Evolutionary conservation across 2,888 invertebrate species (phyloP).

Genomic region (Acronicta leporina): DNA sequence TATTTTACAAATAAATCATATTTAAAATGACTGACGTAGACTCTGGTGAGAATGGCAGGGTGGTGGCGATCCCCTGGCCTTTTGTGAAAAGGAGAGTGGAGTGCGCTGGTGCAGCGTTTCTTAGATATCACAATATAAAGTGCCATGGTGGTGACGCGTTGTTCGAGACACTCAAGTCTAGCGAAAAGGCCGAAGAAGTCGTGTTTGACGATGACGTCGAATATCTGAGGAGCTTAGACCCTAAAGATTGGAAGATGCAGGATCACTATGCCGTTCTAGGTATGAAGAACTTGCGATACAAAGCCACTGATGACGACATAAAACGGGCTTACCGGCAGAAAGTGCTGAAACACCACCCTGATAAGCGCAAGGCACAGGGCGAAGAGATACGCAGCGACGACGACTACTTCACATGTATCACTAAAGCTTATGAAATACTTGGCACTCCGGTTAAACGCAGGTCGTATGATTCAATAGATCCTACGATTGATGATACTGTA

Average conservation of each 20-base stretch:
- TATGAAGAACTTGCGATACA: conserved; percentile 93
- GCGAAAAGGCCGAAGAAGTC: conserved; percentile 82
- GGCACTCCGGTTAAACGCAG: conserved; percentile 94
- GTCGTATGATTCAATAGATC: conserved; percentile 99
- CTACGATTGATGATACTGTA: conserved; percentile 96
- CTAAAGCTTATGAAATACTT: conserved; percentile 97
- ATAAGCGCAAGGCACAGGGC: conserved; percentile 97
- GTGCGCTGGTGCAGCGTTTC: conserved; percentile 86
- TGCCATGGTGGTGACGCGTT: conserved; percentile 85
- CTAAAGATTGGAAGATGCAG: conserved; percentile 99
- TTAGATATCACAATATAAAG: conserved; percentile 85
- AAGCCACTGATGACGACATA: conserved; percentile 97
- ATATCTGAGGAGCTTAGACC: conserved; percentile 96
- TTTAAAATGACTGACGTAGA: conserved; percentile 82
- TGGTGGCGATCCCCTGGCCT: conserved; percentile 76
- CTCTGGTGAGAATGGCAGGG: conserved; percentile 67
- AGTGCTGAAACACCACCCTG: conserved; percentile 97
- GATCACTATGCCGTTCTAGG: conserved; percentile 99
- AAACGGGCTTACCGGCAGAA: conserved; percentile 96
- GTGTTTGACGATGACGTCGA: conserved; percentile 92
- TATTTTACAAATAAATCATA: conserved; percentile 71
- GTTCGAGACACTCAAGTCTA: conserved; percentile 77
- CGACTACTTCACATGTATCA: conserved; percentile 99
- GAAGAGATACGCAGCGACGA: conserved; percentile 96
- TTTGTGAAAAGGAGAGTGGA: conserved; percentile 81